A percentile compares a stretch with the other conserved stretches of the same genome.
Conservation (phyloP, 2,797 vertebrate genomes). For the Anguilla anguilla region DNA sequence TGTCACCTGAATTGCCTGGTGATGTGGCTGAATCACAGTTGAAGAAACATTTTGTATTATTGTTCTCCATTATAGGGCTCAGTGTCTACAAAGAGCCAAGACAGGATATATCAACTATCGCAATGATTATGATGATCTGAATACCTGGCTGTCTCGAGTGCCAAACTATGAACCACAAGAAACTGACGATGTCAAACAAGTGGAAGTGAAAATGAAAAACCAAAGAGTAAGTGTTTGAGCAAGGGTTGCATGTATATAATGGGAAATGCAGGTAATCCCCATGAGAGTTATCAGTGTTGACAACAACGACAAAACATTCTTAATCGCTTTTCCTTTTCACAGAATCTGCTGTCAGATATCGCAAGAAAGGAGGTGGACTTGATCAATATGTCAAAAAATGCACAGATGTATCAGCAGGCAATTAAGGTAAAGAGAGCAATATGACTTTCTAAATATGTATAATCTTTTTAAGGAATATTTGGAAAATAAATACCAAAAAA, state of each 20-base stretch:
- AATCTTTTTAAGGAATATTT: background rate
- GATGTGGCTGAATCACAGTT: background rate
- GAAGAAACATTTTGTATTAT: background rate
- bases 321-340: slow-evolving; percentile 25
- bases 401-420: slow-evolving; percentile 89
- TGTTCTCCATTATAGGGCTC: slow-evolving; percentile 67
- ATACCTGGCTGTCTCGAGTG: slow-evolving; percentile 82
- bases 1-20: background rate
- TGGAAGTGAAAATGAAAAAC: slow-evolving; percentile 89
- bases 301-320: background rate
- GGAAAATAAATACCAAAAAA: background rate
- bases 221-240: slow-evolving; percentile 78
- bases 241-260: background rate
- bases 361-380: slow-evolving; percentile 85
- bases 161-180: slow-evolving; percentile 89
- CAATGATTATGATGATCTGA: slow-evolving; percentile 75
- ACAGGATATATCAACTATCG: slow-evolving; percentile 76
- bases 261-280: background rate
- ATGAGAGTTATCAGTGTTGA: background rate
- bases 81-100: slow-evolving; percentile 83
- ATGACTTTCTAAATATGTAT: background rate
- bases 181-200: slow-evolving; percentile 77
- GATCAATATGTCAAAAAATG: slow-evolving; percentile 80
- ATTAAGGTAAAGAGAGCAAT: slow-evolving; percentile 77
- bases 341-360: slow-evolving; percentile 88